A percentile compares a stretch with the other conserved stretches of the same genome.
phyloP scores from a whole-genome alignment of 2,797 vertebrate genomes.

The Myotis myotis region DNA sequence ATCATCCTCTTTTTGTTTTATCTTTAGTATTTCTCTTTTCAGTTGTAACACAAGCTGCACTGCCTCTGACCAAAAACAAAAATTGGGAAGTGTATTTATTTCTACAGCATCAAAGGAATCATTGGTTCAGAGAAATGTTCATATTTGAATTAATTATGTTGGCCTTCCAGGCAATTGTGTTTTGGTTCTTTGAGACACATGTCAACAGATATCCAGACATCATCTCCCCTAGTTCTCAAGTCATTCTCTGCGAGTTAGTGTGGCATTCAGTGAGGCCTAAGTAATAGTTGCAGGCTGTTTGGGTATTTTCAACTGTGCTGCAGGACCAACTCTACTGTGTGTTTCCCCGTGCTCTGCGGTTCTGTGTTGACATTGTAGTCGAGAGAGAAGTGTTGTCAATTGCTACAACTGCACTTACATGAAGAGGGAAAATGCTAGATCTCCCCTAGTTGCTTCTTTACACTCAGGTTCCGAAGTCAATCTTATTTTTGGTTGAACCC shows the following conservation, averaged over 20 bases:
- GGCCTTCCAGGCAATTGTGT: background rate
- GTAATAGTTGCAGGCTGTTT: background rate
- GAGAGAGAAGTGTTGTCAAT: background rate
- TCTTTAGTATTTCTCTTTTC: constrained; percentile 68
- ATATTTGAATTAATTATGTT: background rate
- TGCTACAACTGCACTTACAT: background rate
- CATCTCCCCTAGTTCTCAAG: background rate
- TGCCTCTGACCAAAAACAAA: constrained; percentile 71
- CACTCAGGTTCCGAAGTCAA: background rate
- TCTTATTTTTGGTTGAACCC: background rate
- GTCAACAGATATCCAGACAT: background rate
- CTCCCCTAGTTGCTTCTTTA: background rate
- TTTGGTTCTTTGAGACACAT: background rate
- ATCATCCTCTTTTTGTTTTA: constrained; percentile 82
- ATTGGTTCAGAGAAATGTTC: constrained; percentile 80
- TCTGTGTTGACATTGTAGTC: background rate
- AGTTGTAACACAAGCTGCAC: constrained; percentile 76
- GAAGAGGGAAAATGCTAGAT: background rate
- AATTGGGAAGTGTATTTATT: constrained; percentile 44
- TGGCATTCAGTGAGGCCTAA: background rate
- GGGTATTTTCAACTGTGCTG: background rate
- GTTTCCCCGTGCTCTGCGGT: accelerated
- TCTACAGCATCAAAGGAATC: constrained; percentile 53
- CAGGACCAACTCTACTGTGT: too few relatives aligned
- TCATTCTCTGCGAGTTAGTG: background rate